Evolutionary conservation across 1,140 invertebrate genomes (phyloP), one percentile per base, ranked within the genome.

Genomic region (Wasmannia auropunctata): DNA sequence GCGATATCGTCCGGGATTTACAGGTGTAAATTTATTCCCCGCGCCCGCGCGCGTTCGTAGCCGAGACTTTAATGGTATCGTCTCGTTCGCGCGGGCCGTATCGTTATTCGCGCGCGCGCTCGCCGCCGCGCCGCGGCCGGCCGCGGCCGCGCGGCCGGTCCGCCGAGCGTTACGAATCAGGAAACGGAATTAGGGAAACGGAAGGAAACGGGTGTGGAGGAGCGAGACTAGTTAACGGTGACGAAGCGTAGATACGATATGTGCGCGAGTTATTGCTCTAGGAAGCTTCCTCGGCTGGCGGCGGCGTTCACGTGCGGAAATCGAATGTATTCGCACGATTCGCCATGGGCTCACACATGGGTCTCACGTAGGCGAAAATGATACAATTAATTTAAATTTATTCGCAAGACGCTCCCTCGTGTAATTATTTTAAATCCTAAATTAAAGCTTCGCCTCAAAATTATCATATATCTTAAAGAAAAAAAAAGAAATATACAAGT

Each of bases 1-100:
- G 54, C 22, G 60, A 67, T 79, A 46, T 16, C 43, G 14, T 31
- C 8, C 31, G 43, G n/a, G 76, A 25, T 31, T 79, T 67, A 54
- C 22, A 67, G 76, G 60, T 79, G 76, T 79, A 79, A 79, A 79
- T 79, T 79, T 79, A 79, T 79, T 79, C 46, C 46, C n/a, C 28
- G 37, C 25, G 54, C 5, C 34, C 16, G n/a, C n/a, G n/a, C n/a
- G n/a, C 11, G 51, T 43, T n/a, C 25, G 49, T 31, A 81, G 25
- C n/a, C n/a, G n/a, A n/a, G 25, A 10, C 46, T 19, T n/a, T 81
- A 56, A 81, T 70, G n/a, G 22, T 25, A 67, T 49, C 65, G 31
- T 70, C 31, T 81, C 46, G 7, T 60, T 60, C 34, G 6, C 22
- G 60, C 19, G 25, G 40, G n/a, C n/a, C 40, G 28, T n/a, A n/a